A percentile compares a stretch with the other conserved stretches of the same genome.
Conservation (phyloP, 1,140 invertebrate species). For the Habropoda laboriosa region DNA sequence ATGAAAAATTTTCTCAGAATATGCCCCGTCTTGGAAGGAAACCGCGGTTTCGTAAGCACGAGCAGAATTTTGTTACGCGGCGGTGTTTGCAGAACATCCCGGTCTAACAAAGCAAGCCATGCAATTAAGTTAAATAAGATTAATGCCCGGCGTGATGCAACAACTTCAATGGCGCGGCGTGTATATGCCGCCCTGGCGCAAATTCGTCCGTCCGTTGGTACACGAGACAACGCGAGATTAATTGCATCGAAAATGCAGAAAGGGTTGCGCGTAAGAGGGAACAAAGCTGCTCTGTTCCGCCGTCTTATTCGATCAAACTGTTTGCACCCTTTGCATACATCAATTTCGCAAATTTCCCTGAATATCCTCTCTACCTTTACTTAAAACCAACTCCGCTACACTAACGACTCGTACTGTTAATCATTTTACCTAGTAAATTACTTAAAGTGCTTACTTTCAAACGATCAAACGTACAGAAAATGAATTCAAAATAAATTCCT, state of each 20-base stretch:
- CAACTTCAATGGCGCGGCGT: slow-evolving; percentile 35
- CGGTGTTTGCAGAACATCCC: not conserved
- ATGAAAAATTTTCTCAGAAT: no score
- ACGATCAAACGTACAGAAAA: no score
- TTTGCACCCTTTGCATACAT: not conserved
- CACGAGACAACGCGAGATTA: slow-evolving; percentile 43
- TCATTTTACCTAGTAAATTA: no score
- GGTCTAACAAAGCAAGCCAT: slow-evolving; percentile 34
- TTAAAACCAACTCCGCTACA: no score
- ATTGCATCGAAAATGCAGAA: slow-evolving; percentile 40
- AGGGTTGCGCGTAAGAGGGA: slow-evolving; percentile 15
- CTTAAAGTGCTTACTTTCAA: no score
- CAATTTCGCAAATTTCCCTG: not conserved
- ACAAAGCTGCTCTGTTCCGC: slow-evolving; percentile 3
- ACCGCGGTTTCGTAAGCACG: not conserved
- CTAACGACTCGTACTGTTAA: not conserved
- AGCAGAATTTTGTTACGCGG: slow-evolving; percentile 24
- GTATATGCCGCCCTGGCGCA: slow-evolving; percentile 6
- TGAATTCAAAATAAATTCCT: no score
- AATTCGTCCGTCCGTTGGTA: slow-evolving; percentile 32
- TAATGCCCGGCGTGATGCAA: slow-evolving; percentile 43
- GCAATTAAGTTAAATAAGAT: slow-evolving; percentile 54
- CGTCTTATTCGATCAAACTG: not conserved
- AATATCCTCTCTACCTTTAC: no score
- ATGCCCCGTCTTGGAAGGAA: no score